Percentiles rank a stretch among this genome's conserved stretches.
phyloP scores from a whole-genome alignment of 64 coral and sea anemone species.

The Stylophora pistillata region DNA sequence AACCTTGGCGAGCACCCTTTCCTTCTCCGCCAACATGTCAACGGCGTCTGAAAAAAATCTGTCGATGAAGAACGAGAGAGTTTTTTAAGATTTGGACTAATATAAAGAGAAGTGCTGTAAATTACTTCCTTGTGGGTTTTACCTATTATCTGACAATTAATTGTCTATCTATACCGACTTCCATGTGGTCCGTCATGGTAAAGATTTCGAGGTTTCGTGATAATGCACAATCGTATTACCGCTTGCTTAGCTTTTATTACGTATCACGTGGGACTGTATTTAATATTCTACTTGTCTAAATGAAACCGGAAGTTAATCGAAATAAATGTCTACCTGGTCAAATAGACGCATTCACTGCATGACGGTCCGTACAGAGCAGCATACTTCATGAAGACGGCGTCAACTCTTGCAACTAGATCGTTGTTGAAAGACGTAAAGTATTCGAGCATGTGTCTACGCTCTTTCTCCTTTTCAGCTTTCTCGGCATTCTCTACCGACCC shows the following conservation, averaged over 20 bases:
- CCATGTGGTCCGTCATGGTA: too few species aligned
- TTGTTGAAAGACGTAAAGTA: constrained; percentile 82
- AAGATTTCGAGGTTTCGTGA: too few species aligned
- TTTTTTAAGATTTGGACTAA: neutral
- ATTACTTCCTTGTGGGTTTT: too few species aligned
- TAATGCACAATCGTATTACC: too few species aligned
- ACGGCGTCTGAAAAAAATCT: constrained; percentile 90
- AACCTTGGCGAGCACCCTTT: constrained; percentile 17
- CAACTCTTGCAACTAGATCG: constrained; percentile 72
- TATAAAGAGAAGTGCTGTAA: too few species aligned
- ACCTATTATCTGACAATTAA: too few species aligned
- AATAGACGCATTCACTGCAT: constrained; percentile 52
- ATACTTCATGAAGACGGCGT: constrained; percentile 90
- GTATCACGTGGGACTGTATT: too few species aligned
- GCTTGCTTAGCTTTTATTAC: too few species aligned
- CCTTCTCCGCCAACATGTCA: constrained; percentile 75
- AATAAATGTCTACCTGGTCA: constrained; percentile 34
- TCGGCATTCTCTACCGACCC: constrained; percentile 56
- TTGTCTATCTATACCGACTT: too few species aligned
- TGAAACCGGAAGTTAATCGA: neutral
- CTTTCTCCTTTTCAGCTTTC: constrained; percentile 27
- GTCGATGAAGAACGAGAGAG: neutral
- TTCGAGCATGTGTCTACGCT: constrained; percentile 55
- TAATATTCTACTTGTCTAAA: too few species aligned
- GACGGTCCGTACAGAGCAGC: constrained; percentile 69